Evolutionary conservation across 2,797 vertebrate genomes (phyloP).

Genomic region (Trachurus trachurus): DNA sequence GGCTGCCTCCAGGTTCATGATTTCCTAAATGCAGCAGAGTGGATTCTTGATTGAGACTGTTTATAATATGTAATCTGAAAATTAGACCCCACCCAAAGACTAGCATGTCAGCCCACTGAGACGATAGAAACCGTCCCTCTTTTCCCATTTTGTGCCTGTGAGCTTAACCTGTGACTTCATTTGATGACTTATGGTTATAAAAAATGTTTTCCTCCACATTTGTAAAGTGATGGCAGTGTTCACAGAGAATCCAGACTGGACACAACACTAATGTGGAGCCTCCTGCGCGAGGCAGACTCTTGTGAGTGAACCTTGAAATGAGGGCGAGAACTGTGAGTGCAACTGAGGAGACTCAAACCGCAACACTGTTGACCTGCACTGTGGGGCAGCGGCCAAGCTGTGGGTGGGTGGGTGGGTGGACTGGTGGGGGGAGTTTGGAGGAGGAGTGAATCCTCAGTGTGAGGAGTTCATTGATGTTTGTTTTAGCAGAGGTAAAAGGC

Average conservation of each 20-base stretch:
- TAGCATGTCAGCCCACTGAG: constrained; percentile 65
- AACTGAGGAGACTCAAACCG: constrained; percentile 81
- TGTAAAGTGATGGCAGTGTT: constrained; percentile 30
- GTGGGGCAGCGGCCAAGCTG: constrained; percentile 77
- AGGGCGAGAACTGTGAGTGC: constrained; percentile 68
- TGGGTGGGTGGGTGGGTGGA: constrained; percentile 40
- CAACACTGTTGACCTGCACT: constrained; percentile 89
- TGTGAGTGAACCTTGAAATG: constrained; percentile 55
- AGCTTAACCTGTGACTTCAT: constrained; percentile 62
- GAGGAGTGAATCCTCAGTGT: constrained; percentile 55
- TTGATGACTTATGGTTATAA: constrained; percentile 54
- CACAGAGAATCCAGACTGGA: constrained; percentile 52
- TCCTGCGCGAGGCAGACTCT: constrained; percentile 60
- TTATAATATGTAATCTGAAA: constrained; percentile 56
- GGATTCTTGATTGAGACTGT: constrained; percentile 49
- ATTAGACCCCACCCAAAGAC: constrained; percentile 64
- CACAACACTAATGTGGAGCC: constrained; percentile 52
- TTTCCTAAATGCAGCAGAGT: constrained; percentile 54
- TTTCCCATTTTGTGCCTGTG: constrained; percentile 65
- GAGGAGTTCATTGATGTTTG: constrained; percentile 71
- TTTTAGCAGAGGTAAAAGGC: constrained; percentile 70
- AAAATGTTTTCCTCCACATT: constrained; percentile 50
- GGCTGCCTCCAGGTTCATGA: constrained; percentile 51
- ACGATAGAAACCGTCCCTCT: constrained; percentile 51
- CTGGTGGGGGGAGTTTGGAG: constrained; percentile 30